Conservation (phyloP, 2,113 vertebrate genomes). For the Malurus alboscapulatus region DNA sequence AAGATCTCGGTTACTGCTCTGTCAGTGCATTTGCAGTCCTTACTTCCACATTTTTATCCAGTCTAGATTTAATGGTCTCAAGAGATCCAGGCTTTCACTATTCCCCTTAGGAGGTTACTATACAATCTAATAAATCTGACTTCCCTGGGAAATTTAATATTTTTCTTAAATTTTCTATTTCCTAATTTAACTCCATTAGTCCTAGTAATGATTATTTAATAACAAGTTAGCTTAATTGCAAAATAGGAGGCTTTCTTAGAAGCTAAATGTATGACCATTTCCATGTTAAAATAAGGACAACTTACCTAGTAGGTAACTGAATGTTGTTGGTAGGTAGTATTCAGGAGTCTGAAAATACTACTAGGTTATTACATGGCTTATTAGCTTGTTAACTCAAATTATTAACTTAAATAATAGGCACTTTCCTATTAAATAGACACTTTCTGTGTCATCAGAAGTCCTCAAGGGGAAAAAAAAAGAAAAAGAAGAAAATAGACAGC, state of each 20-base stretch:
- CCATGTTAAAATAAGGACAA: conserved; percentile 9
- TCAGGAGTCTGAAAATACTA: neutral
- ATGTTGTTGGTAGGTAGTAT: conserved; percentile 26
- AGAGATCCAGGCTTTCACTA: neutral
- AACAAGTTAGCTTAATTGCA: neutral
- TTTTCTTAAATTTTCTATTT: neutral
- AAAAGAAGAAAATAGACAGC: neutral
- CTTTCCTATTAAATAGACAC: neutral
- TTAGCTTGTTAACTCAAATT: neutral
- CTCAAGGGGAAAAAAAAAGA: neutral
- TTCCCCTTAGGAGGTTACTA: conserved; percentile 11
- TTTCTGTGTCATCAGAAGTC: neutral
- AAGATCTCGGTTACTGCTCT: neutral
- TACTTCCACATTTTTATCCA: neutral
- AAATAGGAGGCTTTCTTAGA: neutral
- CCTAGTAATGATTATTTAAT: neutral
- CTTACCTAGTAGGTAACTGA: conserved; percentile 41
- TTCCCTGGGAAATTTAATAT: neutral
- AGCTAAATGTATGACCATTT: conserved; percentile 56
- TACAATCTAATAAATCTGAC: neutral
- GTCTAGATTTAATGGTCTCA: neutral
- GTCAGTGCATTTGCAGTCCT: neutral
- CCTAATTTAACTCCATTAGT: neutral
- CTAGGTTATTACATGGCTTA: neutral
- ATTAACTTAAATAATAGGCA: neutral